Conservation (phyloP, 2,888 invertebrate species). For the Sinhomidia bicolor region DNA sequence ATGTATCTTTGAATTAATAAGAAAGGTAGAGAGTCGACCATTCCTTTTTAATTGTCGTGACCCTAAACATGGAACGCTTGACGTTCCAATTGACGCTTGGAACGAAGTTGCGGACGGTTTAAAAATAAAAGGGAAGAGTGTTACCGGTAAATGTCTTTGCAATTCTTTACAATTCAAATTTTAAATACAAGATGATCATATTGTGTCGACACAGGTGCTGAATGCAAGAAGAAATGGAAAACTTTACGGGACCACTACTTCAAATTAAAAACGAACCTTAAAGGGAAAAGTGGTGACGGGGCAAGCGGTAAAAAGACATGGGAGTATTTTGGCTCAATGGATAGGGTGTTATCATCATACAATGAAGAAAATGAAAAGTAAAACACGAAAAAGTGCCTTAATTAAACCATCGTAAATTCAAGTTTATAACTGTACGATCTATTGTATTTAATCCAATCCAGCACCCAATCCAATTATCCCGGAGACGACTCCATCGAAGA, state of each 20-base stretch:
- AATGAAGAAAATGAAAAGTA: slow-evolving; percentile 22
- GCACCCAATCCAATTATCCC: slow-evolving; percentile 16
- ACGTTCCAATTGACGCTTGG: neutral
- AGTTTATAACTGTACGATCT: neutral
- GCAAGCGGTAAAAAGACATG: slow-evolving; percentile 3
- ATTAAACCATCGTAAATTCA: too few species aligned
- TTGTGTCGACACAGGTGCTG: slow-evolving; percentile 21
- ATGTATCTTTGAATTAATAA: neutral
- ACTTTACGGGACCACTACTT: slow-evolving; percentile 7
- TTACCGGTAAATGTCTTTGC: neutral
- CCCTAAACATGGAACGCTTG: neutral
- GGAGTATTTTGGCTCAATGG: slow-evolving; percentile 12
- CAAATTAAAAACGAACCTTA: neutral
- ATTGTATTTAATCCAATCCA: neutral
- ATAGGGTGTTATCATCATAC: neutral
- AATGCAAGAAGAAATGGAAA: slow-evolving; percentile 46
- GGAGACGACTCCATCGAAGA: neutral
- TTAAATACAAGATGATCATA: neutral
- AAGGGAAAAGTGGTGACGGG: slow-evolving; percentile 56
- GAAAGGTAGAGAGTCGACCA: neutral
- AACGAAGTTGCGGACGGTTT: neutral
- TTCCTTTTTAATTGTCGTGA: neutral
- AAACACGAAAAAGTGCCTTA: neutral
- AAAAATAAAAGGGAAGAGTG: neutral
- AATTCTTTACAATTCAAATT: neutral